These are phyloP conservation scores for Busseola fusca DNA, from an alignment of 2,888 invertebrate species.

Conservation along the genomic window DNA sequence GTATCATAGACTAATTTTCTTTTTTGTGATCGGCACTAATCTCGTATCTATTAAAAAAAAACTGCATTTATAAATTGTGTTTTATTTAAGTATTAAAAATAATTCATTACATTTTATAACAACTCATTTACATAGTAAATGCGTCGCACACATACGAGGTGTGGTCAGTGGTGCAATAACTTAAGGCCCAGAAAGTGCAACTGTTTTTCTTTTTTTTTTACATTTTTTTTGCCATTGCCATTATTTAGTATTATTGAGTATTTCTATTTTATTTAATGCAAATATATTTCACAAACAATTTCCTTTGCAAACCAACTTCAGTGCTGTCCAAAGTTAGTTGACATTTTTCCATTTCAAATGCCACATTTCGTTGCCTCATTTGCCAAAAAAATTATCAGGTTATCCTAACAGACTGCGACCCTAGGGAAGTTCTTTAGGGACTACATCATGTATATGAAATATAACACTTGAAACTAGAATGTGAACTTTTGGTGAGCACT, in stretches of 20 bases:
- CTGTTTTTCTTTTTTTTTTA: background rate
- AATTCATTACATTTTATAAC: constrained; percentile 35
- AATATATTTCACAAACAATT: background rate
- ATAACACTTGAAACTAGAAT: background rate
- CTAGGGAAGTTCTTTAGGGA: no score
- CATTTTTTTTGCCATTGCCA: no score
- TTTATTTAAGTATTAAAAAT: constrained; percentile 53
- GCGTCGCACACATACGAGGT: constrained; percentile 59
- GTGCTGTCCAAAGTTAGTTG: background rate
- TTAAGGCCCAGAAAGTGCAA: background rate
- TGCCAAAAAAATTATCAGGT: background rate
- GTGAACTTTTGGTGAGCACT: background rate
- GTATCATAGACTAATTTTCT: constrained; percentile 35
- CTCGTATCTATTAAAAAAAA: constrained; percentile 43
- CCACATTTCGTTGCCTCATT: background rate
- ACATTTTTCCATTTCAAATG: background rate
- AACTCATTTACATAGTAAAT: constrained; percentile 77
- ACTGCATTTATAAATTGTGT: constrained; percentile 51
- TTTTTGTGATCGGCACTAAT: constrained; percentile 47
- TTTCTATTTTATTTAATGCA: constrained; percentile 19
- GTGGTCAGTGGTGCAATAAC: background rate
- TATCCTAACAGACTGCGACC: no score
- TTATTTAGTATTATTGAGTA: background rate
- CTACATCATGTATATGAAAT: no score
- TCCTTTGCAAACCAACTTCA: background rate